These are phyloP conservation scores for Ceratina australensis DNA, from an alignment of 1,140 invertebrate genomes.

Conservation along the genomic window DNA sequence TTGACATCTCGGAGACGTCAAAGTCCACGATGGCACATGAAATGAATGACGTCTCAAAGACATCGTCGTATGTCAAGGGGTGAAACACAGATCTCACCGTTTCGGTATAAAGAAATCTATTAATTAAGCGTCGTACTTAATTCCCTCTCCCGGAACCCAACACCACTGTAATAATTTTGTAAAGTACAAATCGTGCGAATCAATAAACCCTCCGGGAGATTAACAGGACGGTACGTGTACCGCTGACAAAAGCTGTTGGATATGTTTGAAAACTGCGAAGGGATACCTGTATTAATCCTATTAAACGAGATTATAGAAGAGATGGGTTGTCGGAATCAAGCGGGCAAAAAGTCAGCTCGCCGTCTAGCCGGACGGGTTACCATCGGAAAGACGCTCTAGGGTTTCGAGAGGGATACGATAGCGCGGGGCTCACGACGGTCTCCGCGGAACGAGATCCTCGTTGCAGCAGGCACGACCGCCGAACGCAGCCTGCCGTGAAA, in stretches of 20 bases:
- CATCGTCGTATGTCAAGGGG: no score
- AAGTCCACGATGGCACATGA: no score
- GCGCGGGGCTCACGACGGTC: slow-evolving; percentile 19
- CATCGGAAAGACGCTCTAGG: slow-evolving; percentile 2
- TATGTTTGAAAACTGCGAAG: slow-evolving; percentile 12
- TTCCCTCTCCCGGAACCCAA: no score
- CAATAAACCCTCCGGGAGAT: background rate
- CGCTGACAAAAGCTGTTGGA: background rate
- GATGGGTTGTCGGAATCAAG: background rate
- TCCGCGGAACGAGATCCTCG: slow-evolving; percentile 37
- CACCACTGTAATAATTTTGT: no score
- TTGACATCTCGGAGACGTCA: no score
- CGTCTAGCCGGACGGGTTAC: background rate
- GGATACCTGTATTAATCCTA: slow-evolving; percentile 10
- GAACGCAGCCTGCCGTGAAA: slow-evolving; percentile 47
- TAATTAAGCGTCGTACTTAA: no score
- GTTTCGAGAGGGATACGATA: slow-evolving; percentile 5
- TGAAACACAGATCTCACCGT: no score
- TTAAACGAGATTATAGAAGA: slow-evolving; percentile 17
- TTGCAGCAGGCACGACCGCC: slow-evolving; percentile 15
- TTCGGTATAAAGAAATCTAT: no score
- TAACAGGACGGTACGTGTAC: background rate
- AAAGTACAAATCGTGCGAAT: no score
- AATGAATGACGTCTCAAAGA: no score
- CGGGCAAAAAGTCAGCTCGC: slow-evolving; percentile 12